Conservation (phyloP, 2,888 invertebrate genomes). For the Phania funesta region DNA sequence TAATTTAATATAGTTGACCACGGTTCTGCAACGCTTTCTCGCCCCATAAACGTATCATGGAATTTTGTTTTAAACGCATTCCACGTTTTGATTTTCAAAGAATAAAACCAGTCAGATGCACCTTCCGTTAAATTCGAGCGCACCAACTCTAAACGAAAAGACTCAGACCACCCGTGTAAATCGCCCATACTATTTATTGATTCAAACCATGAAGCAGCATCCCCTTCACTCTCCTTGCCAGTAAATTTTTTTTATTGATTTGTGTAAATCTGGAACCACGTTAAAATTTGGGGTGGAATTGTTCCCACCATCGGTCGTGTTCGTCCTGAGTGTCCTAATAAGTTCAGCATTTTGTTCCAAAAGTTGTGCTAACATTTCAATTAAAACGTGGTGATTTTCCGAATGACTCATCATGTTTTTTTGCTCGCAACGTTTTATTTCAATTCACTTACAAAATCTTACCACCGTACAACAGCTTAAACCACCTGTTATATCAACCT, state of each 20-base stretch:
- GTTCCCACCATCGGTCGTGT: neutral
- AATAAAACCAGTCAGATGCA: neutral
- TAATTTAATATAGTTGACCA: conserved; percentile 27
- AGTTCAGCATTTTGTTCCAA: neutral
- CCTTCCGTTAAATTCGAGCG: conserved; percentile 9
- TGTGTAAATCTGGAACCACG: conserved; percentile 14
- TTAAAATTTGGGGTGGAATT: neutral
- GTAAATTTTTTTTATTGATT: neutral
- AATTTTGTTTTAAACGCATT: conserved; percentile 8
- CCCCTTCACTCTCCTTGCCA: neutral
- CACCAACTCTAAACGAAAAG: conserved; percentile 18
- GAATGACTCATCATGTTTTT: neutral
- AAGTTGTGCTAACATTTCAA: neutral
- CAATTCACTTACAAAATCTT: no score
- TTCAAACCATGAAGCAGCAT: neutral
- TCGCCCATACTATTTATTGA: neutral
- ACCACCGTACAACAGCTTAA: neutral
- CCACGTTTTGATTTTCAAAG: neutral
- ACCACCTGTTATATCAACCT: no score
- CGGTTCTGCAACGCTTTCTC: conserved; percentile 3
- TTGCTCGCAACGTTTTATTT: neutral
- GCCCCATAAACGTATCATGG: neutral
- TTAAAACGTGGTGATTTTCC: neutral
- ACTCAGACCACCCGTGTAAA: conserved; percentile 23
- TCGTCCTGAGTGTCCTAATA: neutral